Percentiles rank a stretch among this genome's conserved stretches.
phyloP scores from a whole-genome alignment of 1,140 invertebrate species.

The Mycetomoellerius zeteki region DNA sequence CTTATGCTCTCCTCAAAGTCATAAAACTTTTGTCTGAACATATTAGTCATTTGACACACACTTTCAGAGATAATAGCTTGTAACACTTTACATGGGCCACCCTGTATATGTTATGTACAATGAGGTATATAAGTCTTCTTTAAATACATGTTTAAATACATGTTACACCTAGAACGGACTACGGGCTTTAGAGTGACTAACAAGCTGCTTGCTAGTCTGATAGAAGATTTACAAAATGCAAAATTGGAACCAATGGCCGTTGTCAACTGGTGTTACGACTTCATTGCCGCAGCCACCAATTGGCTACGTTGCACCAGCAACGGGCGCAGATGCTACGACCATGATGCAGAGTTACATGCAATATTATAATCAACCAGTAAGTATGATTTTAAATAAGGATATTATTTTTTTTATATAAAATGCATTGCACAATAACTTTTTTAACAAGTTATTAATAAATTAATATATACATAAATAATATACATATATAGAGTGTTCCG shows the following conservation, averaged over 20 bases:
- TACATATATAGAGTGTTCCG: too few species aligned
- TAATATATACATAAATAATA: too few species aligned
- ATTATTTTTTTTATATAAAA: background rate
- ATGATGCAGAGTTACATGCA: conserved; percentile 86
- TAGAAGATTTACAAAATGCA: conserved; percentile 83
- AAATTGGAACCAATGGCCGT: conserved; percentile 87
- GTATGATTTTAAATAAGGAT: conserved; percentile 72
- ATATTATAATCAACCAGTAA: conserved; percentile 87
- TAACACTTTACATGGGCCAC: too few species aligned
- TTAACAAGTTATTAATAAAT: too few species aligned
- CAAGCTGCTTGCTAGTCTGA: conserved; percentile 71
- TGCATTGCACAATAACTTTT: background rate
- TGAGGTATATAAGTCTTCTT: conserved; percentile 79
- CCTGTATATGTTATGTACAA: background rate
- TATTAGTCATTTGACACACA: too few species aligned
- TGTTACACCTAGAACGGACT: conserved; percentile 80
- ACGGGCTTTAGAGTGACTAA: conserved; percentile 80
- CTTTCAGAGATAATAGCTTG: too few species aligned
- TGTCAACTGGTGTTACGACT: conserved; percentile 82
- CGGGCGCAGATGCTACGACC: conserved; percentile 84
- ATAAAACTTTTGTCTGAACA: too few species aligned
- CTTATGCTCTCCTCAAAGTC: too few species aligned
- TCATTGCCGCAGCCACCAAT: conserved; percentile 84
- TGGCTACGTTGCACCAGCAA: conserved; percentile 79
- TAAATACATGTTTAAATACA: conserved; percentile 78